Percentiles rank a stretch among this genome's conserved stretches.
Conservation (phyloP, 92 coral and sea anemone species). For the Parazoanthus darwini region DNA sequence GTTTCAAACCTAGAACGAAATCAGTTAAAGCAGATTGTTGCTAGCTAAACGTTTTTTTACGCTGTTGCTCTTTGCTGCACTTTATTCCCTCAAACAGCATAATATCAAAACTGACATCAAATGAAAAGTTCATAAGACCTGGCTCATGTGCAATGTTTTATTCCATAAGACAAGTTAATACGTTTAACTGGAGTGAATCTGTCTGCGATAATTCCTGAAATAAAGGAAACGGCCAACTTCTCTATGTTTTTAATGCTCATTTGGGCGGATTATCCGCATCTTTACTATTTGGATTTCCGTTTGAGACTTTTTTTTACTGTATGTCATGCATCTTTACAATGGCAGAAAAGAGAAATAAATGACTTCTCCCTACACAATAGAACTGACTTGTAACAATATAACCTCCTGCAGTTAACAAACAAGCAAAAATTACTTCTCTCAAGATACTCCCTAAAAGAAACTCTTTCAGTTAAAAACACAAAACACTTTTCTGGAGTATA, state of each 20-base stretch:
- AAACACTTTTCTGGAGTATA: neutral
- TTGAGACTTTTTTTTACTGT: neutral
- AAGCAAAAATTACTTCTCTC: neutral
- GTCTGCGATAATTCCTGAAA: neutral
- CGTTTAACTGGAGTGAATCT: neutral
- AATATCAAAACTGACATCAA: too few relatives aligned
- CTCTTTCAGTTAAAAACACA: neutral
- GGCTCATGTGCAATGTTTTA: neutral
- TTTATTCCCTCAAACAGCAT: neutral
- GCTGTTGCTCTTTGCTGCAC: neutral
- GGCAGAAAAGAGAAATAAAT: neutral
- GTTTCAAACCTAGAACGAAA: neutral
- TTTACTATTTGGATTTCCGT: neutral
- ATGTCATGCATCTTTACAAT: neutral
- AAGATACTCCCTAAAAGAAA: neutral
- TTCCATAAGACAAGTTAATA: too few relatives aligned
- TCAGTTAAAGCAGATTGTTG: too few relatives aligned
- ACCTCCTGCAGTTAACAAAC: neutral
- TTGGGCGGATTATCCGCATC: too few relatives aligned
- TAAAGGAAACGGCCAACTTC: too few relatives aligned
- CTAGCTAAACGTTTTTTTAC: too few relatives aligned
- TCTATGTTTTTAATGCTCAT: too few relatives aligned
- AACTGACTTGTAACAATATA: neutral
- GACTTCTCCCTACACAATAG: neutral
- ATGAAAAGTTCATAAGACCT: neutral